These are phyloP conservation scores for Calypte anna DNA, from an alignment of 2,113 vertebrate genomes.

Conservation along the genomic window DNA sequence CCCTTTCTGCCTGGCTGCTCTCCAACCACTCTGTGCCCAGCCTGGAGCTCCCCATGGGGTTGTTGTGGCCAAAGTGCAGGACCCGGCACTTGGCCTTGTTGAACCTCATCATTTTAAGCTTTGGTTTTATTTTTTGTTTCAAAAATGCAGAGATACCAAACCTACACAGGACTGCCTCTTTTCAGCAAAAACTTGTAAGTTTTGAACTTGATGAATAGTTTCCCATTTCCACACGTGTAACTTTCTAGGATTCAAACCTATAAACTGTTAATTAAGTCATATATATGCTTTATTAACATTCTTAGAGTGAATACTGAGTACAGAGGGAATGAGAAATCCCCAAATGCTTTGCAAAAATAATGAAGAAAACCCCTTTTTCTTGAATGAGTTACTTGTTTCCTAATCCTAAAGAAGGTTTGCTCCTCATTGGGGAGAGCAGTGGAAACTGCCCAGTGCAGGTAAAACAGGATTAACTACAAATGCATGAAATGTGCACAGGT, in stretches of 20 bases:
- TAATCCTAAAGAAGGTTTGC: background rate
- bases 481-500: background rate
- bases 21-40: no score
- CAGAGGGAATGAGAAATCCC: background rate
- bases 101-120: background rate
- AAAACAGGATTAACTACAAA: background rate
- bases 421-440: background rate
- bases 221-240: background rate
- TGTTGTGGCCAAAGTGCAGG: no score
- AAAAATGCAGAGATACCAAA: background rate
- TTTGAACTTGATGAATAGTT: background rate
- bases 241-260: background rate
- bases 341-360: background rate
- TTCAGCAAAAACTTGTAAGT: background rate
- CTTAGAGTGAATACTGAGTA: background rate
- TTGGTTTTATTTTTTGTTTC: background rate
- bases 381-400: background rate
- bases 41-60: no score
- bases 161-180: background rate
- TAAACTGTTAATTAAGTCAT: background rate
- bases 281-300: background rate
- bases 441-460: background rate
- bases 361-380: background rate
- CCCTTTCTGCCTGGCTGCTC: no score
- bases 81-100: no score